These are phyloP conservation scores for Pangasius macronema DNA, from an alignment of 2,797 vertebrate species.

Conservation along the genomic window DNA sequence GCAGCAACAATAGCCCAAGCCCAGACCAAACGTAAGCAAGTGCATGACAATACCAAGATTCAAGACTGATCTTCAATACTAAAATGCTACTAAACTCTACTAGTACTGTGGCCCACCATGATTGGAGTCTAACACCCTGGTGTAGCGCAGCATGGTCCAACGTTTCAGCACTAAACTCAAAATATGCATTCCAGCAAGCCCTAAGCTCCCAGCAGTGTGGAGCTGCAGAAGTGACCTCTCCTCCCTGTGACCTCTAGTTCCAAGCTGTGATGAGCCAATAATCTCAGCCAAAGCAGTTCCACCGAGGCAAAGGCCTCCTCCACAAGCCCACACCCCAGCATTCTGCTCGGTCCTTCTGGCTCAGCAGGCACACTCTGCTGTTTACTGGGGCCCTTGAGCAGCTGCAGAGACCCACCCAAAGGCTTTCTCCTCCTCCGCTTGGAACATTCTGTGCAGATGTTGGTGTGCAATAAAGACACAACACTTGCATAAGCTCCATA, in stretches of 20 bases:
- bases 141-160: slow-evolving; percentile 14
- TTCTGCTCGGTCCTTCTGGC: slow-evolving; percentile 46
- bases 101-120: background rate
- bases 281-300: slow-evolving; percentile 56
- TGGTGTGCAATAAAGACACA: slow-evolving; percentile 39
- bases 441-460: slow-evolving; percentile 59
- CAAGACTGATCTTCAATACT: background rate
- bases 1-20: background rate
- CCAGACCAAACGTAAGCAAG: background rate
- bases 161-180: slow-evolving; percentile 39
- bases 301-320: slow-evolving; percentile 33
- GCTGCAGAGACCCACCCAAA: slow-evolving; percentile 56
- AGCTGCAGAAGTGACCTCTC: slow-evolving; percentile 35
- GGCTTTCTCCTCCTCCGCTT: slow-evolving; percentile 39
- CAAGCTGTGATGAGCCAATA: slow-evolving; percentile 43
- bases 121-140: background rate
- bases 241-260: slow-evolving; percentile 44
- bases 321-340: slow-evolving; percentile 48
- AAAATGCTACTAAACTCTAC: background rate
- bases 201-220: slow-evolving; percentile 26
- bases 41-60: background rate
- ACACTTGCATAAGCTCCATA: slow-evolving; percentile 27
- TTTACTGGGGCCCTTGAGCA: slow-evolving; percentile 50
- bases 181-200: slow-evolving; percentile 46
- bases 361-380: slow-evolving; percentile 36